Conservation (phyloP, 2,888 invertebrate genomes). For the Malthinus seriepunctatus region DNA sequence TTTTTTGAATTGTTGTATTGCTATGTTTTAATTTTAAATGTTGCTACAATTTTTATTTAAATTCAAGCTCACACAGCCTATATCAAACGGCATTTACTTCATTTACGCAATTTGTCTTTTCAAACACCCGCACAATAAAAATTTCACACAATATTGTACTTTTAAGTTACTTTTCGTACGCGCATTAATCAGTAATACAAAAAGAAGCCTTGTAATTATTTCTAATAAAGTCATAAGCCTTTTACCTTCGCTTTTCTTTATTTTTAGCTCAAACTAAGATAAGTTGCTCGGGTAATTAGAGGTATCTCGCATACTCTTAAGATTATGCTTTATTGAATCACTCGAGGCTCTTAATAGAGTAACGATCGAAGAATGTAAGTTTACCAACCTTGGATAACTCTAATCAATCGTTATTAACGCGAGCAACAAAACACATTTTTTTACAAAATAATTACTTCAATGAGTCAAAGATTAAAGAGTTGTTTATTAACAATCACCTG, state of each 20-base stretch:
- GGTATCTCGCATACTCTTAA: too few species aligned
- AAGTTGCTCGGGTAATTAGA: too few species aligned
- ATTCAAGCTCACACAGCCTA: constrained; percentile 10
- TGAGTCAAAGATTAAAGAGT: too few species aligned
- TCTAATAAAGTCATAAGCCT: background rate
- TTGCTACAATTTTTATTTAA: constrained; percentile 10
- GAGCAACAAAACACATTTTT: too few species aligned
- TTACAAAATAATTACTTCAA: too few species aligned
- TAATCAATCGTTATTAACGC: too few species aligned
- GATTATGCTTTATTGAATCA: background rate
- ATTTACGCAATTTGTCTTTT: constrained; percentile 10
- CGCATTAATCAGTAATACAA: constrained; percentile 35
- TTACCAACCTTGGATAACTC: too few species aligned
- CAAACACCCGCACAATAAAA: constrained; percentile 9
- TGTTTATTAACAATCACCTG: too few species aligned
- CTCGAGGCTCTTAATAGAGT: background rate
- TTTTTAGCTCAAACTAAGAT: background rate
- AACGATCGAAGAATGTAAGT: too few species aligned
- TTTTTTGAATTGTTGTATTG: constrained; percentile 40
- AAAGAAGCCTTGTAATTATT: constrained; percentile 23
- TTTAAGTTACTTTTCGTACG: constrained; percentile 31
- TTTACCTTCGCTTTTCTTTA: background rate
- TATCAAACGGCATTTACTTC: constrained; percentile 19
- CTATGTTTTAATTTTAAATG: constrained; percentile 12
- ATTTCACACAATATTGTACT: background rate